Conservation (phyloP, 2,797 vertebrate species). For the Phrynocephalus forsythii region DNA sequence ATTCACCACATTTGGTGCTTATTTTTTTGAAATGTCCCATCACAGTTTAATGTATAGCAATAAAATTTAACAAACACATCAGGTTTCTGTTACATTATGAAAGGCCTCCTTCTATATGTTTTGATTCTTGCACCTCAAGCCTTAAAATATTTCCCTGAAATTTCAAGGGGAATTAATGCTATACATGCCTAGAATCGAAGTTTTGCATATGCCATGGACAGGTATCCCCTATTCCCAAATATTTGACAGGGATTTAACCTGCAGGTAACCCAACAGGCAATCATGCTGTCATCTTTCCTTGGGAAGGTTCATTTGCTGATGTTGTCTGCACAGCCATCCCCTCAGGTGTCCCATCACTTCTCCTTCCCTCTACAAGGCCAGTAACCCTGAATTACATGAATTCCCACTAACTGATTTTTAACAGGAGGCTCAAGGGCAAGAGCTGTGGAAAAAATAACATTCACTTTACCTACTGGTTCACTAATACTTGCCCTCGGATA, state of each 20-base stretch:
- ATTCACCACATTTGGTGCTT: not conserved
- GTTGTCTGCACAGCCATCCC: not conserved
- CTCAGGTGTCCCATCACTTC: not conserved
- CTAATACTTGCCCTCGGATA: not conserved
- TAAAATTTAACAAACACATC: conserved; percentile 29
- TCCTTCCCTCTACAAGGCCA: not conserved
- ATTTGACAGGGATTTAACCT: not conserved
- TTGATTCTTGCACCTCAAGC: conserved; percentile 11
- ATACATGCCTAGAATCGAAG: not conserved
- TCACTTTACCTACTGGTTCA: not conserved
- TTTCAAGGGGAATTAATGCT: conserved; percentile 21
- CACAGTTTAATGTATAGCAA: conserved; percentile 21
- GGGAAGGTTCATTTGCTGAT: not conserved
- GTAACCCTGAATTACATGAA: not conserved
- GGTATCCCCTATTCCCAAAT: too few relatives aligned
- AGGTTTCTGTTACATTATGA: conserved; percentile 47
- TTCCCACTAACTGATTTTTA: not conserved
- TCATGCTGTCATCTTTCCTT: not conserved
- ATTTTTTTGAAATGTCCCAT: conserved; percentile 24
- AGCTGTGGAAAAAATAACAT: not conserved
- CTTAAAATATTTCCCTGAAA: conserved; percentile 8
- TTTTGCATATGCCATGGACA: not conserved
- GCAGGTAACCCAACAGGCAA: not conserved
- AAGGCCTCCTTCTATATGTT: conserved; percentile 24
- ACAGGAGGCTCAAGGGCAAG: not conserved